Evolutionary conservation across 2,113 vertebrate species (phyloP).

Genomic region (Acrocephalus arundinaceus): DNA sequence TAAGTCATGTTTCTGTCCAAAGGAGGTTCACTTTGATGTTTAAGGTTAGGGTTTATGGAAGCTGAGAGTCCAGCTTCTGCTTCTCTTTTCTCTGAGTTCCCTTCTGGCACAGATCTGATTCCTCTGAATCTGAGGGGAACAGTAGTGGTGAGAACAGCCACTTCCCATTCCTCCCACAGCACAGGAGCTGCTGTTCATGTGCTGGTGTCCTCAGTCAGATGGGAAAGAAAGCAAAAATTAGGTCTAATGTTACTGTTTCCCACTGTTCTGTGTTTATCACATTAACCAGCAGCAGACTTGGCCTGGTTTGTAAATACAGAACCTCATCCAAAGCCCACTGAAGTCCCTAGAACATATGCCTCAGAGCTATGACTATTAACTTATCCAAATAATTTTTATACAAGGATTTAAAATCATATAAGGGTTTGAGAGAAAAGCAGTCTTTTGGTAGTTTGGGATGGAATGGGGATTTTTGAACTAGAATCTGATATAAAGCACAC

Average conservation of each 20-base stretch:
- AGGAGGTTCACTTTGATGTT: neutral
- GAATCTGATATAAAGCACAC: neutral
- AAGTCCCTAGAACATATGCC: neutral
- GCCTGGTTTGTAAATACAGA: neutral
- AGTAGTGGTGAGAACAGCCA: neutral
- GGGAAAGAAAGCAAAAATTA: neutral
- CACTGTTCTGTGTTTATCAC: neutral
- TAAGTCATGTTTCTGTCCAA: neutral
- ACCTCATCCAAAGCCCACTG: neutral
- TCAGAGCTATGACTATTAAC: neutral
- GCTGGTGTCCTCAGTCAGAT: neutral
- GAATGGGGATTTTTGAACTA: neutral
- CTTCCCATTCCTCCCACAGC: neutral
- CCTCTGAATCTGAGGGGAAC: neutral
- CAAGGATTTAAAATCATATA: neutral
- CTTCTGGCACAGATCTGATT: neutral
- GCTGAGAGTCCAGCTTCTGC: neutral
- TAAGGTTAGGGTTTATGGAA: neutral
- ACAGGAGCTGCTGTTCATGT: fast-evolving
- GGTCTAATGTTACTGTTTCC: neutral
- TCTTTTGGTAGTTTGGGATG: neutral
- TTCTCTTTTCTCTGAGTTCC: neutral
- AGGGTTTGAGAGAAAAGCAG: neutral
- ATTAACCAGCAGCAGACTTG: neutral
- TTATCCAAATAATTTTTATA: neutral